Base-by-base conservation (phyloP, 2,888 invertebrate species). In the Eueremaeus valkanovi region DNA sequence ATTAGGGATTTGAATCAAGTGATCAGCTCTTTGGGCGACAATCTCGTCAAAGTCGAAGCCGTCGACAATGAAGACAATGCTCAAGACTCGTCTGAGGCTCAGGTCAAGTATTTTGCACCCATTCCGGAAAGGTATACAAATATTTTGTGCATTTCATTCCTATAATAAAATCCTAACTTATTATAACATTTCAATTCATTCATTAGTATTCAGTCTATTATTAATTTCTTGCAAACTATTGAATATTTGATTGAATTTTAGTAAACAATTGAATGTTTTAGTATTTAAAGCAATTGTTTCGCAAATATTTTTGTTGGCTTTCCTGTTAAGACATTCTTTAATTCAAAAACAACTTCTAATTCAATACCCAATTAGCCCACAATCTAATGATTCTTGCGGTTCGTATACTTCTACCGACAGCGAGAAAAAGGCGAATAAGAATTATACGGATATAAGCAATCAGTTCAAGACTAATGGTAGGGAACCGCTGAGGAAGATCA, bases 341-440 rank as follows among this genome's bases (percentile, higher is more conserved):
- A n/a, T n/a, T n/a, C n/a, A n/a, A n/a, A n/a, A n/a, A n/a, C n/a
- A n/a, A n/a, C n/a, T n/a, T n/a, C n/a, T n/a, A n/a, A n/a, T n/a
- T n/a, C n/a, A n/a, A n/a, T n/a, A n/a, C n/a, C n/a, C 31, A 18
- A 9, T 68, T 68, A 68, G 68, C 21, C 68, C 68, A 40, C 68
- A 68, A 68, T 68, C 68, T 68, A 68, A 63, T 63, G 63, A 68
- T 36, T 68, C 68, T 36, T 68, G 68, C 16, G 68, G 68, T 68
- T 68, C 68, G 68, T 36, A 40, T 24, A 42, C 68, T 1, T 68
- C 68, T 16, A 36, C 68, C 8, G 68, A 68, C 24, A 68, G 68
- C 42, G 68, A 42, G 3, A 42, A 68, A 6, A 40, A 42, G 5
- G 2, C 2, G 2, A 24, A 13, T 16, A 21, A 40, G 24, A 68